These are phyloP conservation scores for Centropristis striata DNA, from an alignment of 2,113 vertebrate genomes.

Conservation along the genomic window DNA sequence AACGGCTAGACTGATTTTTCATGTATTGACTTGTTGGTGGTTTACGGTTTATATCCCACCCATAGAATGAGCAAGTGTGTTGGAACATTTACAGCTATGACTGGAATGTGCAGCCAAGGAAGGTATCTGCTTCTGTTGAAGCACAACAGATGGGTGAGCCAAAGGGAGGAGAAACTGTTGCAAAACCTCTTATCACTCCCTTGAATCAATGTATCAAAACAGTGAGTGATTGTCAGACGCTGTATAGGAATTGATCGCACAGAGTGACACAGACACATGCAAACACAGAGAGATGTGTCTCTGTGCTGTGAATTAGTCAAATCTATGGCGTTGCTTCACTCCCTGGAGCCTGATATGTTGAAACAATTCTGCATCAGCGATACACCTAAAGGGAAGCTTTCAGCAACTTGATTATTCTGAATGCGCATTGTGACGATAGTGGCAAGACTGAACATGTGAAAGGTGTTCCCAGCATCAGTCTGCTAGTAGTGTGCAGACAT, in stretches of 20 bases:
- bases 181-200: conserved; percentile 2
- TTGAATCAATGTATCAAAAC: conserved; percentile 23
- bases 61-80: conserved; percentile 45
- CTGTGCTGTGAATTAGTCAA: not conserved
- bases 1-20: conserved; percentile 34
- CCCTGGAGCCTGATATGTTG: not conserved
- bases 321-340: not conserved
- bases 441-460: conserved; percentile 65
- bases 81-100: conserved; percentile 80
- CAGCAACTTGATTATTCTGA: not conserved
- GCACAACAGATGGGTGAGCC: conserved; percentile 50
- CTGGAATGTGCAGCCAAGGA: conserved; percentile 77
- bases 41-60: conserved; percentile 53
- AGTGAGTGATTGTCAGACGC: not conserved
- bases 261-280: not conserved
- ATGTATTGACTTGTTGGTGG: conserved; percentile 70
- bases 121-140: conserved; percentile 56
- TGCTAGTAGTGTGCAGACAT: conserved; percentile 5
- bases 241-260: not conserved
- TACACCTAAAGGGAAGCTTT: conserved; percentile 10
- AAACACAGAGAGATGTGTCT: not conserved
- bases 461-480: conserved; percentile 26
- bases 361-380: conserved; percentile 21
- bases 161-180: conserved; percentile 21
- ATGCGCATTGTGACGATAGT: conserved; percentile 3